Base-by-base conservation (phyloP, 2,888 invertebrate genomes). In the Sphaeridia pumilis region DNA sequence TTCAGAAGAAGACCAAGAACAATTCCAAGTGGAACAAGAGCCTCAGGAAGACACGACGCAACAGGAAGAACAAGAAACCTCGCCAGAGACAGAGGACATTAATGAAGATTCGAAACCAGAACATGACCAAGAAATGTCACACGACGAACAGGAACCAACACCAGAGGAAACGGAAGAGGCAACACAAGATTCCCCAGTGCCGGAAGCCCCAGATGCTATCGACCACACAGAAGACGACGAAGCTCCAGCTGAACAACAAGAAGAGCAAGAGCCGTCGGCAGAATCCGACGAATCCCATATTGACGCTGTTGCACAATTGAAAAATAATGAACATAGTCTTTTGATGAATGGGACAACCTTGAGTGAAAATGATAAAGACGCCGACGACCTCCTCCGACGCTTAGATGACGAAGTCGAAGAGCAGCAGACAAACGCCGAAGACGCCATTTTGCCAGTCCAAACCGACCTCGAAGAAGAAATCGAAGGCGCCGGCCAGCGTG, bases 51-150 rank as follows among this genome's bases (percentile, higher is more conserved):
- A 57, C 7, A 56, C 43, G 4, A 52, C 55, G 10, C 52, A 58
- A 24, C 55, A 38, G 34, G 48, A 76, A 73, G 42, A 75, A 78
- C 17, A 71, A 78, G 36, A 78, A 78, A 27, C 7, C 10, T 38
- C 22, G 21, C 26, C 22, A 31, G 54, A 55, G 17, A 35, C 55
- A n/a, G 49, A 42, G 12, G 36, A 45, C 12, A 17, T 21, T 17
- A 27, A 31, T 42, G 35, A 38, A 17, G 46, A 25, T 24, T 10
- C 41, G 24, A 26, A 44, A 38, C 20, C 3, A 44, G 42, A 53
- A 3, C 46, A 12, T n/a, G 12, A 34, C 4, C 22, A 38, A 38
- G n/a, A n/a, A 10, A 38, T 38, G 7, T 20, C 7, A 38, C 10
- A 4, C 21, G 22, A 20, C 4, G 48, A 22, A 17, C 4, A 4